Evolutionary conservation across 2,888 invertebrate species (phyloP).

Genomic region (Amphipoea lucens): DNA sequence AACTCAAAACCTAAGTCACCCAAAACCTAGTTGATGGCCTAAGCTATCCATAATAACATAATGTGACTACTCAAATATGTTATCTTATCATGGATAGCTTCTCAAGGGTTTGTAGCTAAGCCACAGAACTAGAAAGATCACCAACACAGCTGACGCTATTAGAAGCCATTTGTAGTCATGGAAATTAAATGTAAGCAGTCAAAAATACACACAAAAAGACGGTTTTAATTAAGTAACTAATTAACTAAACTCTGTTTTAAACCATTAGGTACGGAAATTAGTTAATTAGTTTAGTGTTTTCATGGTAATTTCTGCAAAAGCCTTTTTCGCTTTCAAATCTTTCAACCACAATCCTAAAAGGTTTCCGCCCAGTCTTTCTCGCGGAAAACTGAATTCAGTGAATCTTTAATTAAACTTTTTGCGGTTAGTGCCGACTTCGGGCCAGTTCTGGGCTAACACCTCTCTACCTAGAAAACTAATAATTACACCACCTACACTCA

Average conservation of each 20-base stretch:
- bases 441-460: not conserved
- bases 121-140: not conserved
- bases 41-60: no score
- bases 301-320: not conserved
- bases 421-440: constrained; percentile 2
- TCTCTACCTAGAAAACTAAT: constrained; percentile 23
- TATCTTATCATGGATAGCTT: not conserved
- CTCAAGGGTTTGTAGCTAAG: not conserved
- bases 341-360: constrained; percentile 8
- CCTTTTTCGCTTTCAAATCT: constrained; percentile 4
- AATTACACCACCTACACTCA: not conserved
- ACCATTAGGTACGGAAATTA: not conserved
- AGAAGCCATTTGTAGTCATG: not conserved
- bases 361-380: not conserved
- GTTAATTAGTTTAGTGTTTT: not conserved
- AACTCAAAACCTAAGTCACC: not conserved
- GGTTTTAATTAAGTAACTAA: not conserved
- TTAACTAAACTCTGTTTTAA: not conserved
- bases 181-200: not conserved
- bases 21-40: not conserved
- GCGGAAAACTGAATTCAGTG: constrained; percentile 22
- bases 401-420: constrained; percentile 35
- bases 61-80: no score
- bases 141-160: not conserved
- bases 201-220: not conserved